phyloP scores from a whole-genome alignment of 2,113 vertebrate species.

The Pachyramphus minor region DNA sequence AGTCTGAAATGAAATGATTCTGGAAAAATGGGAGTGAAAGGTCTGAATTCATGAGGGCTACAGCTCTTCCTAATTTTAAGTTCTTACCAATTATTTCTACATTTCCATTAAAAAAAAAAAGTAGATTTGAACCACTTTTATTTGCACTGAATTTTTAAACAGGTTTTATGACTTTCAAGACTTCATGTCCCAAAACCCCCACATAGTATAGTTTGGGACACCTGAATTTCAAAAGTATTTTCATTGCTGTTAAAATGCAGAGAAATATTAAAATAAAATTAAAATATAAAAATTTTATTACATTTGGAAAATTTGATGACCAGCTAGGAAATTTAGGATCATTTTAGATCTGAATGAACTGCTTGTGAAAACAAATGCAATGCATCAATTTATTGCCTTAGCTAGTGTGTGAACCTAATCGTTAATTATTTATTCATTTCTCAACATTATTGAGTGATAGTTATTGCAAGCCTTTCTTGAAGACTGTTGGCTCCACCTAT shows the following conservation, averaged over 20 bases:
- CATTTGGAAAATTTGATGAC: neutral
- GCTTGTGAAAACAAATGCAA: slow-evolving; percentile 2
- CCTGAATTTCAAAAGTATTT: neutral
- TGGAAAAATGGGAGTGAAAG: neutral
- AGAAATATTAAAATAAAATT: neutral
- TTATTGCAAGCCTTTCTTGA: neutral
- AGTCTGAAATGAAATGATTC: neutral
- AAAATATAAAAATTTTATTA: neutral
- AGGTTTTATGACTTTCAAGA: neutral
- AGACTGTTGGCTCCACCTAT: neutral
- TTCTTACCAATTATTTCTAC: neutral
- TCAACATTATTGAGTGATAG: neutral
- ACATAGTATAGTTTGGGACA: neutral
- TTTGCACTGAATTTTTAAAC: neutral
- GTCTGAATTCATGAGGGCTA: slow-evolving; percentile 11
- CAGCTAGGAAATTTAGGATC: neutral
- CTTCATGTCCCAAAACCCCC: neutral
- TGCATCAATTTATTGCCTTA: neutral
- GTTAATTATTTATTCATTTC: neutral
- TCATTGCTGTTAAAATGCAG: neutral
- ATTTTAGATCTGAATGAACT: neutral
- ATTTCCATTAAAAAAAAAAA: neutral
- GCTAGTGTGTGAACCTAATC: neutral
- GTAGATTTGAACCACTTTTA: neutral
- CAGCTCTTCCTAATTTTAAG: neutral